phyloP scores from a whole-genome alignment of 2,888 invertebrate species.

The Cryptosula pallasiana region DNA sequence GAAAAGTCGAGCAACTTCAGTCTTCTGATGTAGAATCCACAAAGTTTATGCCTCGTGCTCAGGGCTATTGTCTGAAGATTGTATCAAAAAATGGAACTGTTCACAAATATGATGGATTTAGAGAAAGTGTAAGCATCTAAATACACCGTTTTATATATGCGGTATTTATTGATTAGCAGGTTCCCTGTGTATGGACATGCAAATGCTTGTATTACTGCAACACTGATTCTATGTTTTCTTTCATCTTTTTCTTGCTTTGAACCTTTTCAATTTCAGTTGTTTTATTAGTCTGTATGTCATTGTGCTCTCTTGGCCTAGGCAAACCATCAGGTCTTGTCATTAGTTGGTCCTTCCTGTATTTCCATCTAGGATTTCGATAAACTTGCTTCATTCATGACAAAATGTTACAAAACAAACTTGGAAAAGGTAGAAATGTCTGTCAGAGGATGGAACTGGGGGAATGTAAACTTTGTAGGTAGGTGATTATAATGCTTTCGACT shows the following conservation, averaged over 20 bases:
- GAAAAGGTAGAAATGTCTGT: conserved; percentile 85
- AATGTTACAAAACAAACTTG: conserved; percentile 70
- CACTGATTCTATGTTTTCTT: too few relatives aligned
- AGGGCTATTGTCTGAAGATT: conserved; percentile 81
- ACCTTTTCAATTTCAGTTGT: too few relatives aligned
- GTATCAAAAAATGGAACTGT: conserved; percentile 83
- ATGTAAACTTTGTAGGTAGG: conserved; percentile 77
- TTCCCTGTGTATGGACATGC: too few relatives aligned
- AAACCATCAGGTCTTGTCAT: too few relatives aligned
- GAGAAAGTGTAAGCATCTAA: conserved; percentile 72
- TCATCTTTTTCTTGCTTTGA: too few relatives aligned
- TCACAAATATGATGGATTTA: conserved; percentile 89
- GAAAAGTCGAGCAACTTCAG: conserved; percentile 85
- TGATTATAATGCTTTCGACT: background rate
- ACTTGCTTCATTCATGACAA: conserved; percentile 79
- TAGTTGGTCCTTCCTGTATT: too few relatives aligned
- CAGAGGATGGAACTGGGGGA: conserved; percentile 99
- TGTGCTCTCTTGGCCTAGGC: too few relatives aligned
- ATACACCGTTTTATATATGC: too few relatives aligned
- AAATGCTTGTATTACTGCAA: too few relatives aligned
- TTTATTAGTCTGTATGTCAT: too few relatives aligned
- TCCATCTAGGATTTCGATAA: conserved; percentile 95
- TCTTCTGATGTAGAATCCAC: conserved; percentile 80
- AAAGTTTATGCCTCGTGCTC: conserved; percentile 86
- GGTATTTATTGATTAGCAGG: too few relatives aligned